Evolutionary conservation across 1,140 invertebrate genomes (phyloP), one percentile per base, ranked within the genome.

Genomic region (Drosophila jambulina): DNA sequence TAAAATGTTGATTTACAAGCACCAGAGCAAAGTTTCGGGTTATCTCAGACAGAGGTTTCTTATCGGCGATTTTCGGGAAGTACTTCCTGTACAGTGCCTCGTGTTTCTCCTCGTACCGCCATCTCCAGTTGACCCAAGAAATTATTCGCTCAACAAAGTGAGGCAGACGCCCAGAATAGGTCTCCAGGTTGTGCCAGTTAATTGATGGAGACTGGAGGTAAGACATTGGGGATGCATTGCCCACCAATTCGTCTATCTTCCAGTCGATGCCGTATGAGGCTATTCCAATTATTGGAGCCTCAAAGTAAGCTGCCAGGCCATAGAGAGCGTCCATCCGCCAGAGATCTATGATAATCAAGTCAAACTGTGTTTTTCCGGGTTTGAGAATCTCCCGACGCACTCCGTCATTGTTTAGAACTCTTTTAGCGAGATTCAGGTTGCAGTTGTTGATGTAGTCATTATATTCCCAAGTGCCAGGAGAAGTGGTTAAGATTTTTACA

Each of bases 1-100:
- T 81, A 42, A 91, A 88, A 27, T 92, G 91, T 53, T 92, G 84
- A 65, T 92, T 92, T 4, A 91, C 59, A 32, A 92, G 57, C n/a
- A 92, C 56, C 12, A 92, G 32, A 2, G 91, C 80, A 46, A 92
- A 83, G 21, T 83, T 78, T 13, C 27, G 27, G 3, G 77, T 27
- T 1, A 83, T 68, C 2, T 78, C 54, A 2, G 87, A 49, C 7
- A 93, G 36, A 0, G 74, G 9, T 5, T n/a, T 36, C 17, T 53
- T 38, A 38, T 79, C 38, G 5, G 67, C 51, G 2, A 64, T 27
- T 12, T 63, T 49, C 6, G 69, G 83, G 2, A 87, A 91, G 40
- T 91, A 93, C 59, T 82, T 75, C 12, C 86, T 75, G 15, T 92
- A 82, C 0, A 93, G 46, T 21, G 72, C 38, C 21, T 80, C 54